Base-by-base conservation (phyloP, 2,797 vertebrate genomes). In the Microctenopoma lineatum region DNA sequence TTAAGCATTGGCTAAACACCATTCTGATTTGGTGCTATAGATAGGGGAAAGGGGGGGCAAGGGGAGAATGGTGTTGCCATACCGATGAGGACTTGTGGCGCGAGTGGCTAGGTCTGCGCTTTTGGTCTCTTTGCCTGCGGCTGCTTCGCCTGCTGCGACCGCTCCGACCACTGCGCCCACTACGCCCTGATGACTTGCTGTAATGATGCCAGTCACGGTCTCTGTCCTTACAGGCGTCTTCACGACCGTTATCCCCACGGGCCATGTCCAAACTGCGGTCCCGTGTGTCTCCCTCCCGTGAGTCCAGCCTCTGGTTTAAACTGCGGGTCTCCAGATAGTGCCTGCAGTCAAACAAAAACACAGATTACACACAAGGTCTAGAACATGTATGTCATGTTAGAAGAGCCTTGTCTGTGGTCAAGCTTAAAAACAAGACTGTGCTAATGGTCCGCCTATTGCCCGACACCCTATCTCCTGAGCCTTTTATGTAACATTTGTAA, bases 181-280 rank as follows among this genome's bases (percentile, higher is more conserved):
- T 93, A 10, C 79, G 78, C 32, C 95, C 95, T 4, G 96, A 98
- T 34, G 96, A 97, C 90, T 97, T 97, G 95, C 96, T 98, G 93
- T 96, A 97, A 89, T 98, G 96, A 82, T 94, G 94, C 95, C 94
- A 95, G 90, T 96, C 95, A 60, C 85, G 73, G 72, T 96, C 95
- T 87, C 92, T 91, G 36, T 90, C 91, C 29, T 80, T 88, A 66
- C 59, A 89, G 56, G 74, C 51, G 16, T 18, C 67, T 1, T 85
- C 86, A 2, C 41, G 88, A 36, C 72, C 72, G 46, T 87, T 90
- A 73, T 95, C 92, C 72, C 93, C 92, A 84, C 90, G 94, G 6
- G 92, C 92, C 92, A 93, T 94, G 79, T 94, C 93, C 79, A 89
- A 88, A 84, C 92, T 92, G 80, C 77, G 88, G 38, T 94, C 93